Percentiles rank a stretch among this genome's conserved stretches.
Evolutionary conservation across 2,888 invertebrate genomes (phyloP).

Genomic region (Aromia moschata): DNA sequence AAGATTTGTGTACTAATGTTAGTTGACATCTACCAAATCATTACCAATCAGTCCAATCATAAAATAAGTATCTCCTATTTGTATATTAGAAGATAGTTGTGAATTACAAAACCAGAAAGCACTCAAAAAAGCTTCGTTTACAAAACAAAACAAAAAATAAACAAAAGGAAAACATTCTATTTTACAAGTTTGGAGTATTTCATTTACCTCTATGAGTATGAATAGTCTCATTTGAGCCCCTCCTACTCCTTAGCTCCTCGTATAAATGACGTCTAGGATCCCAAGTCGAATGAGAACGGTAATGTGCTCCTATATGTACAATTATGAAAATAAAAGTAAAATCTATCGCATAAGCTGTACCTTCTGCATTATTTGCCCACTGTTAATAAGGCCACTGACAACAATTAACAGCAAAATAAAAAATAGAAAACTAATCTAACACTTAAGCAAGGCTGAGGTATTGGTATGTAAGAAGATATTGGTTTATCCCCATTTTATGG

Average conservation of each 20-base stretch:
- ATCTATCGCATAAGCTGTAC: slow-evolving; percentile 37
- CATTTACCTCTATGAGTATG: slow-evolving; percentile 67
- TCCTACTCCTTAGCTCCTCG: slow-evolving; percentile 83
- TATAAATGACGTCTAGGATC: slow-evolving; percentile 90
- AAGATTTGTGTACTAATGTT: no score
- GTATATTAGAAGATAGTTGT: no score
- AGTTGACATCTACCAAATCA: no score
- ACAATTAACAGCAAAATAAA: slow-evolving; percentile 34
- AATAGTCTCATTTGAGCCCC: slow-evolving; percentile 74
- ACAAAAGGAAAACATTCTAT: slow-evolving; percentile 43
- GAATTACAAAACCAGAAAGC: slow-evolving; percentile 1
- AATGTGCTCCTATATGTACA: slow-evolving; percentile 60
- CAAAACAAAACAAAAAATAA: slow-evolving; percentile 43
- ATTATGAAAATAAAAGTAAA: slow-evolving; percentile 27
- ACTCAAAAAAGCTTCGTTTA: slow-evolving; percentile 19
- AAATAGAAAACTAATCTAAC: slow-evolving; percentile 33
- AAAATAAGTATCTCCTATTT: no score
- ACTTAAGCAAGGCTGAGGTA: slow-evolving; percentile 32
- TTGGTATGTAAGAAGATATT: slow-evolving; percentile 10
- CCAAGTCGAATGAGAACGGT: slow-evolving; percentile 80
- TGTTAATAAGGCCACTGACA: slow-evolving; percentile 34
- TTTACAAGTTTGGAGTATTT: slow-evolving; percentile 20
- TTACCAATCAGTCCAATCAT: no score
- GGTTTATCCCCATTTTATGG: slow-evolving; percentile 3
- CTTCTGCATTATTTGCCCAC: slow-evolving; percentile 29